Conservation (phyloP, 2,888 invertebrate species). For the Drosophila imparisetae region DNA sequence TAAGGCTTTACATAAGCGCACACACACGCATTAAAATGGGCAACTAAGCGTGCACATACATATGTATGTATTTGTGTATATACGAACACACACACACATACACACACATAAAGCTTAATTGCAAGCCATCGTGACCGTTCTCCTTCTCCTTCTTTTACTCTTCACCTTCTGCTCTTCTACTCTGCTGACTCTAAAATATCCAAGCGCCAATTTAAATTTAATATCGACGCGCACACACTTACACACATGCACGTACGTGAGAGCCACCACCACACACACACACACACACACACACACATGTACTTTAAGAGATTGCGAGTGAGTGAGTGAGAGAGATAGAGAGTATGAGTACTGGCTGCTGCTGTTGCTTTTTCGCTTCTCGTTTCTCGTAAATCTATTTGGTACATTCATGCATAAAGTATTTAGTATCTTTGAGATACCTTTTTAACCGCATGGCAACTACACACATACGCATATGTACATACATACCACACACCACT, state of each 20-base stretch:
- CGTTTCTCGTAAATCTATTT: conserved; percentile 80
- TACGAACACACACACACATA: conserved; percentile 14
- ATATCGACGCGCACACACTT: conserved; percentile 71
- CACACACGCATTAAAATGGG: conserved; percentile 25
- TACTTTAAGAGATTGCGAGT: conserved; percentile 8
- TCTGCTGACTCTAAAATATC: conserved; percentile 67
- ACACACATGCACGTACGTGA: conserved; percentile 19
- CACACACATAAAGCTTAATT: conserved; percentile 64
- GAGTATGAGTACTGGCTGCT: conserved; percentile 10
- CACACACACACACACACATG: conserved; percentile 29
- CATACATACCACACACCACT: conserved; percentile 20
- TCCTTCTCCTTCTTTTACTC: conserved; percentile 9
- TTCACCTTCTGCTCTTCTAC: conserved; percentile 4
- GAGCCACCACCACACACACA: conserved; percentile 64
- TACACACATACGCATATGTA: conserved; percentile 58
- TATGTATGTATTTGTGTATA: conserved; percentile 8
- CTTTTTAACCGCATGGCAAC: conserved; percentile 80
- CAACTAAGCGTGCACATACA: conserved; percentile 55
- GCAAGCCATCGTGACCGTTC: conserved; percentile 73
- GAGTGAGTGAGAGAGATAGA: conserved; percentile 2
- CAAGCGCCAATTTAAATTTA: conserved; percentile 81
- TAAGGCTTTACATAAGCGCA: conserved; percentile 67
- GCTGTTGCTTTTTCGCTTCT: conserved; percentile 47
- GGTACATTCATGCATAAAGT: conserved; percentile 82
- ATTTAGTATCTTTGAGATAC: conserved; percentile 82